These are phyloP conservation scores for Tenthredo distinguenda DNA, from an alignment of 2,888 invertebrate genomes.

Conservation along the genomic window DNA sequence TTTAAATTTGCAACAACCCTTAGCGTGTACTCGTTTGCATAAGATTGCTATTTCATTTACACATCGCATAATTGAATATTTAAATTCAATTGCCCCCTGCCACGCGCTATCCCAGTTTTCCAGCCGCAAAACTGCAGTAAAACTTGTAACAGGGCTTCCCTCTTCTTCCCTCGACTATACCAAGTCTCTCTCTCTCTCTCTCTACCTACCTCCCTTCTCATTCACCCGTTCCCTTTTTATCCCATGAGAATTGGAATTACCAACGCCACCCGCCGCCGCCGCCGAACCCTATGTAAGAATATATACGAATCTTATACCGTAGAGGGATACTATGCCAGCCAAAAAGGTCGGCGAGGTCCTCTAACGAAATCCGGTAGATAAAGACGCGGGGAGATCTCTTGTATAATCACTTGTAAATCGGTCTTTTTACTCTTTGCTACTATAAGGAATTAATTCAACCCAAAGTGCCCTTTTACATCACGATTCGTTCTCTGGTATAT, in stretches of 20 bases:
- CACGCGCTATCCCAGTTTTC: slow-evolving; percentile 76
- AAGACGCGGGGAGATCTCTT: slow-evolving; percentile 18
- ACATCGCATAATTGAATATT: slow-evolving; percentile 80
- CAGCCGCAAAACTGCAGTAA: slow-evolving; percentile 79
- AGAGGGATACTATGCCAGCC: not conserved
- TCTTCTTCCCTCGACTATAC: slow-evolving; percentile 61
- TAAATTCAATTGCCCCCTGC: slow-evolving; percentile 79
- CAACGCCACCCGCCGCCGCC: not conserved
- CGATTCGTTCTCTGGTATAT: not conserved
- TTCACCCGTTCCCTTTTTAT: slow-evolving; percentile 57
- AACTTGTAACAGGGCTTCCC: slow-evolving; percentile 78
- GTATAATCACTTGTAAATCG: slow-evolving; percentile 42
- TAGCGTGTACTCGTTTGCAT: slow-evolving; percentile 79
- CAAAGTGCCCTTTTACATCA: slow-evolving; percentile 3
- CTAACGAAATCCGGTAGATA: not conserved
- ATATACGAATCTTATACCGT: not conserved
- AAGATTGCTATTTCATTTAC: slow-evolving; percentile 81
- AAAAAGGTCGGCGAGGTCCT: not conserved
- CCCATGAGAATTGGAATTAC: slow-evolving; percentile 23
- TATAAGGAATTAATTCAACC: not conserved
- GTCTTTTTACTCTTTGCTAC: not conserved
- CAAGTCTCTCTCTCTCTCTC: slow-evolving; percentile 62
- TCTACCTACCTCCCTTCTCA: slow-evolving; percentile 59
- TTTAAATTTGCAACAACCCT: slow-evolving; percentile 78
- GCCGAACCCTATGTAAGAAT: not conserved